Evolutionary conservation across 2,113 vertebrate species (phyloP).

Genomic region (Equus quagga): DNA sequence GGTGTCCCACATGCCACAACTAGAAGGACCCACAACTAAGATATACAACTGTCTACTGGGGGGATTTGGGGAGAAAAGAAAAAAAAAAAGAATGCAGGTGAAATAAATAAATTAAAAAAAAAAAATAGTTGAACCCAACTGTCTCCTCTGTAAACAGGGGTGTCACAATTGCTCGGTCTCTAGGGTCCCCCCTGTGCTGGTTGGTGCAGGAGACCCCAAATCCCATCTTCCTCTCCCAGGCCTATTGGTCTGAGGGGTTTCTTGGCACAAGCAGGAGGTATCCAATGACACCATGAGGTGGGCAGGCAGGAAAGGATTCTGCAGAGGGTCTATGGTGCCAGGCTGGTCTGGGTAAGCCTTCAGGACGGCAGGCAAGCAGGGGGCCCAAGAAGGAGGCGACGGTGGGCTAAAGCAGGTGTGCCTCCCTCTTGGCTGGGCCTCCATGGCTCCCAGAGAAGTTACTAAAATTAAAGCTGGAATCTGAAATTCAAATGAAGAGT

Average conservation of each 20-base stretch:
- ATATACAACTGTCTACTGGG: too few species aligned
- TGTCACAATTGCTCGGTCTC: neutral
- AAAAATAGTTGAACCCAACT: neutral
- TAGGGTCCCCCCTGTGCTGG: neutral
- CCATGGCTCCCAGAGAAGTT: constrained; percentile 83
- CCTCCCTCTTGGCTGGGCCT: constrained; percentile 81
- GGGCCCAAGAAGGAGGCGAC: neutral
- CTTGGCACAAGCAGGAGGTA: neutral
- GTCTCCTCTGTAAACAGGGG: neutral
- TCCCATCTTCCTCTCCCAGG: neutral
- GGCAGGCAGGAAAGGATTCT: neutral
- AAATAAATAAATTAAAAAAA: too few species aligned
- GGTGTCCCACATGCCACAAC: too few species aligned
- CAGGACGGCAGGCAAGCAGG: neutral
- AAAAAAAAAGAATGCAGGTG: too few species aligned
- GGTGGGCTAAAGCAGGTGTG: constrained; percentile 74
- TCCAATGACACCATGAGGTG: neutral
- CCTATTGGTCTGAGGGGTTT: neutral
- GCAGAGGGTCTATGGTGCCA: neutral
- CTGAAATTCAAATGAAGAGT: constrained; percentile 91
- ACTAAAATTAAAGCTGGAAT: constrained; percentile 90
- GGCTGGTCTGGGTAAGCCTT: neutral
- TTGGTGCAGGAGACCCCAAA: neutral
- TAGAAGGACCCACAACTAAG: too few species aligned
- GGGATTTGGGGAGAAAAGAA: too few species aligned